Percentiles rank a stretch among this genome's conserved stretches.
phyloP scores from a whole-genome alignment of 1,140 invertebrate species.

The Drosophila subobscura region DNA sequence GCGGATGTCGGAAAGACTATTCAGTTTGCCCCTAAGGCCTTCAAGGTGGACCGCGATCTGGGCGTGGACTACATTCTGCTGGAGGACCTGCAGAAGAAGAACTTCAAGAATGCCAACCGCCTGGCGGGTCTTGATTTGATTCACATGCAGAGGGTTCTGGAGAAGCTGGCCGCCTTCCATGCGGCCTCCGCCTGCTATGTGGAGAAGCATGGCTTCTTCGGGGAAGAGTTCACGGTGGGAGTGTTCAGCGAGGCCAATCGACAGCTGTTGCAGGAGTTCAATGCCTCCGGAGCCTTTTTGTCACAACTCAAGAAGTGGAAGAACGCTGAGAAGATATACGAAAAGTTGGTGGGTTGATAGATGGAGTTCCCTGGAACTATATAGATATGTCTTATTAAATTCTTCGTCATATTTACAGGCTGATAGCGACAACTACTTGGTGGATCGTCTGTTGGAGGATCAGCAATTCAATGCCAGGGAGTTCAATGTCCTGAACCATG shows the following conservation, averaged over 20 bases:
- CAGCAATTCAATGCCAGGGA: constrained; percentile 82
- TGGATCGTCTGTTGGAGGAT: constrained; percentile 72
- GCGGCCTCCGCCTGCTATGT: constrained; percentile 83
- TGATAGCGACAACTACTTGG: constrained; percentile 72
- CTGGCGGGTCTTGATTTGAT: constrained; percentile 84
- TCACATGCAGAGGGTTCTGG: constrained; percentile 84
- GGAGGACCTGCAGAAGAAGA: constrained; percentile 85
- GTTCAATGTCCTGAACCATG: constrained; percentile 87
- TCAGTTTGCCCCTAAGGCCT: constrained; percentile 70
- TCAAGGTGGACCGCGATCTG: constrained; percentile 67
- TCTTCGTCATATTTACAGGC: constrained; percentile 26
- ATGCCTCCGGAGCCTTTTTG: constrained; percentile 65
- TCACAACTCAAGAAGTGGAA: constrained; percentile 78
- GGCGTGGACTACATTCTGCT: constrained; percentile 81
- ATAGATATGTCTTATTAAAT: background rate
- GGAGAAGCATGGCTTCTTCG: constrained; percentile 68
- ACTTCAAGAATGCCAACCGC: constrained; percentile 85
- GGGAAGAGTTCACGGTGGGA: constrained; percentile 70
- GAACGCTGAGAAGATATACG: constrained; percentile 65
- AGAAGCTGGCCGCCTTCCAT: constrained; percentile 85
- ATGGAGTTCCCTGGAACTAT: no score
- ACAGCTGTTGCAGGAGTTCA: constrained; percentile 71
- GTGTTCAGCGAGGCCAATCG: constrained; percentile 69
- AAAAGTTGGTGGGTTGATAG: constrained; percentile 63
- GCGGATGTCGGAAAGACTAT: constrained; percentile 55